Base-by-base conservation (phyloP, 2,113 vertebrate genomes). In the Zosterops pallidus region DNA sequence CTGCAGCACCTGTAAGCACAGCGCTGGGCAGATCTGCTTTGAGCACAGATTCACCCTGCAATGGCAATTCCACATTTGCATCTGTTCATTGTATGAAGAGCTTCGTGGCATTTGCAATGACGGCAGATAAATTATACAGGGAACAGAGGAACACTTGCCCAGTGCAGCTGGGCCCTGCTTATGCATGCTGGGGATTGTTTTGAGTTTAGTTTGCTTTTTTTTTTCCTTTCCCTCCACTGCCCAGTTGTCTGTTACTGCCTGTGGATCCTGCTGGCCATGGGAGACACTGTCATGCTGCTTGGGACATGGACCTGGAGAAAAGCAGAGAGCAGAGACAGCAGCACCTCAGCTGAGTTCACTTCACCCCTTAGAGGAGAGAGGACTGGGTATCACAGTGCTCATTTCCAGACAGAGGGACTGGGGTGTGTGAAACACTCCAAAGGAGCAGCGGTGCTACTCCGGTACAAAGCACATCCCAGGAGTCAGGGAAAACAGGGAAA, bases 301-400 rank as follows among this genome's bases (percentile, higher is more conserved):
- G 37, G 79, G 44, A 78, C 6, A 31, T 1, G 26, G 65, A 18
- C 33, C 52, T 31, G 68, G 39, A 60, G 74, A 68, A 52, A 0
- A 7, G 60, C 20, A 63, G 44, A n/a, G 69, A n/a, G 52, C 0
- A 62, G 50, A 24, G 78, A 57, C 35, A 83, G 82, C 62, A 72
- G 70, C 57, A 42, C 33, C 78, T 62, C 41, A 2, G 25, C 2
- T 0, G 0, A 56, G 53, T 37, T 79, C 79, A 62, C 9, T 37
- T 79, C 79, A 62, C 9, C n/a, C 80, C 50, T 24, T 0, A 3
- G 23, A 77, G 42, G 19, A 69, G n/a, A 63, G 14, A 76, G 31
- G 6, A 11, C 33, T 0, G 1, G 24, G 78, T 62, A 60, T 33
- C 0, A 0, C 50, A 62, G 64, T 0, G 0, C 17, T 11, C 29